These are phyloP conservation scores for Poecile atricapillus DNA, from an alignment of 2,113 vertebrate species.

Conservation along the genomic window DNA sequence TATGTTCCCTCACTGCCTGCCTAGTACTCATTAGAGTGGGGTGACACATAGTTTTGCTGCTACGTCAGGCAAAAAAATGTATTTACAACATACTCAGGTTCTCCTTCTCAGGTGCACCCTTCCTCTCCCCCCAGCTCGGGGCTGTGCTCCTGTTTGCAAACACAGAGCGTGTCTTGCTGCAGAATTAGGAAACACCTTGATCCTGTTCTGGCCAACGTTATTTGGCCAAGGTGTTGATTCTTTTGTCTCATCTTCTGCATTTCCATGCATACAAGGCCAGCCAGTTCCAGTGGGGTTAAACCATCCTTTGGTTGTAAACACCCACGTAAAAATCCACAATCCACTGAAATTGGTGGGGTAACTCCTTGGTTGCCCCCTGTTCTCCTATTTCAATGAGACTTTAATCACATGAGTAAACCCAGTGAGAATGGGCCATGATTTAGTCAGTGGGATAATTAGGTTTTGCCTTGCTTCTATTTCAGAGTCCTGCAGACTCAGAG, in stretches of 20 bases:
- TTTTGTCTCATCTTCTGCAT: background rate
- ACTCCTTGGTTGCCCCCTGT: background rate
- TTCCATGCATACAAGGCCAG: background rate
- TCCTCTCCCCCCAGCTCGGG: background rate
- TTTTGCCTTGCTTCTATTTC: background rate
- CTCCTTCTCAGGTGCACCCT: background rate
- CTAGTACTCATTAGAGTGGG: background rate
- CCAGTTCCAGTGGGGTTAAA: background rate
- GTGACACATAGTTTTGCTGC: background rate
- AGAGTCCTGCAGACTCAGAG: background rate
- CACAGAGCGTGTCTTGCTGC: background rate
- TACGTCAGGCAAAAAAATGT: background rate
- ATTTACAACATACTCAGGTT: rapidly evolving
- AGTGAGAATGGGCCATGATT: background rate
- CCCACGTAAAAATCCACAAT: background rate
- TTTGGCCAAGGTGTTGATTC: background rate
- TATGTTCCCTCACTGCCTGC: background rate
- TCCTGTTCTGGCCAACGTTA: background rate
- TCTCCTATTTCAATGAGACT: background rate
- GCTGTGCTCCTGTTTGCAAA: background rate
- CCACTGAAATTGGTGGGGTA: background rate
- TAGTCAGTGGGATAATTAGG: background rate
- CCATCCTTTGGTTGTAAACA: background rate
- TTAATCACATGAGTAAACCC: background rate
- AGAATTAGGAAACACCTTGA: background rate